These are phyloP conservation scores for Antrozous pallidus DNA, from an alignment of 2,797 vertebrate genomes.

Conservation along the genomic window DNA sequence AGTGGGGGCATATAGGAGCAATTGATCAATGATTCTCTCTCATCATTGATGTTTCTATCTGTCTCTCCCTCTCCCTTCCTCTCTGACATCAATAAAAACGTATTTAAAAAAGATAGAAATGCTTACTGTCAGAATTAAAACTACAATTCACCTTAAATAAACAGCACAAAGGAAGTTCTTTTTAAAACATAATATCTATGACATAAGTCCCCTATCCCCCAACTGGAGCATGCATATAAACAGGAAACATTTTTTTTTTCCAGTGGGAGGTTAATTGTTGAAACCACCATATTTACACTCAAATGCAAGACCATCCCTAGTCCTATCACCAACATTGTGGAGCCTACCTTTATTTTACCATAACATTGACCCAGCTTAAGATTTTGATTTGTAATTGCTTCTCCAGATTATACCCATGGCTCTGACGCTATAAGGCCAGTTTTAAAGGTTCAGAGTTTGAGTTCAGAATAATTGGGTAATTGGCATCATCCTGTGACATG, in stretches of 20 bases:
- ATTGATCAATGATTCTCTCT: no score
- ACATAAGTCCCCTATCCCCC: conserved; percentile 17
- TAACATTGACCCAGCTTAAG: conserved; percentile 70
- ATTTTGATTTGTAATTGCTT: conserved; percentile 81
- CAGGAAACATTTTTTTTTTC: conserved; percentile 80
- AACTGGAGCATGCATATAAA: conserved; percentile 76
- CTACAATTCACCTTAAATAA: conserved; percentile 55
- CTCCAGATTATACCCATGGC: conserved; percentile 72
- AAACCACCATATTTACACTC: conserved; percentile 73
- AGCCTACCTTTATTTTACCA: conserved; percentile 38
- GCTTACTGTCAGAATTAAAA: conserved; percentile 52
- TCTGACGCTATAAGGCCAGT: conserved; percentile 73
- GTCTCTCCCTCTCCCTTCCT: no score
- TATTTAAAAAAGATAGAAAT: conserved; percentile 25
- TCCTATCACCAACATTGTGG: conserved; percentile 43
- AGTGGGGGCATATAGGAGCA: no score
- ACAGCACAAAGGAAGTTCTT: conserved; percentile 64
- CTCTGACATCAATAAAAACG: background rate
- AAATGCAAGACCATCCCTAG: conserved; percentile 68
- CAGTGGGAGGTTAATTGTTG: conserved; percentile 75
- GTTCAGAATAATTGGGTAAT: conserved; percentile 73
- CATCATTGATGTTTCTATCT: no score
- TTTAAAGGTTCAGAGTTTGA: conserved; percentile 70
- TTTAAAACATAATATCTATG: conserved; percentile 74
- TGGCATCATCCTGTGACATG: conserved; percentile 74